Percentiles rank a stretch among this genome's conserved stretches.
These are phyloP conservation scores for Muscidifurax raptorellus DNA, from an alignment of 1,140 invertebrate genomes.

Conservation along the genomic window DNA sequence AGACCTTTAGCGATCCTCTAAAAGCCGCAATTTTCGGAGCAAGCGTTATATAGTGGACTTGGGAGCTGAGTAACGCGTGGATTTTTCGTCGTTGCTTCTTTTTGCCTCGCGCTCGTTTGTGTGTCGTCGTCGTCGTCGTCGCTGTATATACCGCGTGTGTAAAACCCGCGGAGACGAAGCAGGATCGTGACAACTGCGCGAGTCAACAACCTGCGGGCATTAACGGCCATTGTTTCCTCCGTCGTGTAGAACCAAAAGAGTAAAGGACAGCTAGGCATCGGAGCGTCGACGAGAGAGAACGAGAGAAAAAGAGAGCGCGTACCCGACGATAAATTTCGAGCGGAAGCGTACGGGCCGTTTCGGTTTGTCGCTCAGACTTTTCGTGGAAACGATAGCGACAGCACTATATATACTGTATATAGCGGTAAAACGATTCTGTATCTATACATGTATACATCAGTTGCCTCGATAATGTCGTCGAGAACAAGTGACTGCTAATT, in stretches of 20 bases:
- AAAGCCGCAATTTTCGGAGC: constrained; percentile 32
- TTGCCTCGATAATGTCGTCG: constrained; percentile 46
- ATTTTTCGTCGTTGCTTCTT: background rate
- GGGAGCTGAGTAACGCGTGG: background rate
- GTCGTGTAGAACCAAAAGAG: constrained; percentile 56
- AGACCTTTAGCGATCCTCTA: background rate
- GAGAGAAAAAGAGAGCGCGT: background rate
- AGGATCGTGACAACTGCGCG: constrained; percentile 30
- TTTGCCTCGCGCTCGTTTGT: background rate
- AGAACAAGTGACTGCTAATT: background rate
- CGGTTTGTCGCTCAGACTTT: constrained; percentile 52
- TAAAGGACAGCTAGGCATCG: background rate
- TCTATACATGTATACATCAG: background rate
- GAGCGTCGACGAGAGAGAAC: constrained; percentile 1
- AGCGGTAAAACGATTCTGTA: background rate
- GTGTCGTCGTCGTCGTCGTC: background rate
- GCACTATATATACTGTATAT: constrained; percentile 20
- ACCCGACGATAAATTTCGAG: constrained; percentile 58
- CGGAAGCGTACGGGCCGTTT: constrained; percentile 60
- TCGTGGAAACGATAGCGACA: constrained; percentile 54
- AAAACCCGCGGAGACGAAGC: constrained; percentile 12
- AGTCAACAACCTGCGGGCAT: constrained; percentile 67
- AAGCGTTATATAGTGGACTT: background rate
- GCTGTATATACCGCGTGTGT: background rate
- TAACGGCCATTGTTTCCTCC: constrained; percentile 62